Percentiles rank a stretch among this genome's conserved stretches.
phyloP scores from a whole-genome alignment of 2,888 invertebrate species.

The Epistrophella euchroma region DNA sequence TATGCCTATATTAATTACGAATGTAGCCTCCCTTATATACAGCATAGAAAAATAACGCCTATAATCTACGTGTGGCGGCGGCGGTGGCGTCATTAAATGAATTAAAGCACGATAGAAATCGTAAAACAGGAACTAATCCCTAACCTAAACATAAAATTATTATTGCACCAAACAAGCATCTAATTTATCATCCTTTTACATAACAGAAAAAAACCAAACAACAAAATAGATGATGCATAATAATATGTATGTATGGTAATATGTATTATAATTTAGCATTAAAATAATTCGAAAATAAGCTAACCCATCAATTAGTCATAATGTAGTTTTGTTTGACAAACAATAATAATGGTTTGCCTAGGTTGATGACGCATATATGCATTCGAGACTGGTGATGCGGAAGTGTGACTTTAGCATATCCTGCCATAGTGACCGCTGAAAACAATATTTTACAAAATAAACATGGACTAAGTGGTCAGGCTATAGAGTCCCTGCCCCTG shows the following conservation, averaged over 20 bases:
- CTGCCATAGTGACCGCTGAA: too few relatives aligned
- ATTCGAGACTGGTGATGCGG: too few relatives aligned
- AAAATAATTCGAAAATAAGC: neutral
- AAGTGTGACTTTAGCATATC: too few relatives aligned
- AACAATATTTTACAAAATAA: too few relatives aligned
- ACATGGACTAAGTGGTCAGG: too few relatives aligned
- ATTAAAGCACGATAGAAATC: constrained; percentile 41
- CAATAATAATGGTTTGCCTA: too few relatives aligned
- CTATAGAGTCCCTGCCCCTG: too few relatives aligned
- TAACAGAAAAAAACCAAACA: neutral
- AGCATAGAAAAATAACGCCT: neutral
- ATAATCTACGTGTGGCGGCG: too few relatives aligned
- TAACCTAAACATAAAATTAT: constrained; percentile 4
- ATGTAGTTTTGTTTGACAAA: too few relatives aligned
- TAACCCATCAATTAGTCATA: neutral
- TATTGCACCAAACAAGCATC: constrained; percentile 12
- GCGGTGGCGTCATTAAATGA: constrained; percentile 62
- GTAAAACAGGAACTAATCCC: constrained; percentile 58
- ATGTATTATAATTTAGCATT: neutral
- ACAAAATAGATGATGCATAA: neutral
- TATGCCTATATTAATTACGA: constrained; percentile 34
- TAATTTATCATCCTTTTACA: constrained; percentile 11
- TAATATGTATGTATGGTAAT: too few relatives aligned
- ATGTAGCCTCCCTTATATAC: neutral
- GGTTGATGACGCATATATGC: too few relatives aligned